These are phyloP conservation scores for Pelobates cultripes DNA, from an alignment of 2,797 vertebrate species.

Conservation along the genomic window DNA sequence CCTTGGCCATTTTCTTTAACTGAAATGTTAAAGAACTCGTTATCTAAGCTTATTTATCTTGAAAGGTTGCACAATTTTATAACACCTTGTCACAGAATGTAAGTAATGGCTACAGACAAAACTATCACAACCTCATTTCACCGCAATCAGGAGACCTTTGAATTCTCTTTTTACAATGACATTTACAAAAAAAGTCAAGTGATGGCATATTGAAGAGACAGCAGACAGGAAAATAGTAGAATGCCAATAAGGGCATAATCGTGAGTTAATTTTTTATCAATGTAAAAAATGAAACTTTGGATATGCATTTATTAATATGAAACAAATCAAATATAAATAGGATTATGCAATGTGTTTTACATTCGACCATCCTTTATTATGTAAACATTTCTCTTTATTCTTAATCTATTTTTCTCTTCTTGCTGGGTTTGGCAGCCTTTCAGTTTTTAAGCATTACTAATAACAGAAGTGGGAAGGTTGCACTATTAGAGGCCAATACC, in stretches of 20 bases:
- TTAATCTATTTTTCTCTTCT: too few relatives aligned
- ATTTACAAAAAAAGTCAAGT: conserved; percentile 19
- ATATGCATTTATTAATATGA: conserved; percentile 1
- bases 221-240: conserved; percentile 12
- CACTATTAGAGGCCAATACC: too few relatives aligned
- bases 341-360: background rate
- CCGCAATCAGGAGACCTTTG: background rate
- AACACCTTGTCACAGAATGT: conserved; percentile 12
- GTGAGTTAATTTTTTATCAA: background rate
- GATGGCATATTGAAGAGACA: conserved; percentile 3
- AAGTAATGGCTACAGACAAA: conserved; percentile 6
- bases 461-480: too few relatives aligned
- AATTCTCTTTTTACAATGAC: conserved; percentile 7
- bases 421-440: too few relatives aligned
- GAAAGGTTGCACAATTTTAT: conserved; percentile 31
- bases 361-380: background rate
- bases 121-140: conserved; percentile 5
- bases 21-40: conserved; percentile 40
- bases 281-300: background rate
- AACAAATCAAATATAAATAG: background rate
- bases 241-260: conserved; percentile 9
- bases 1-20: conserved; percentile 13
- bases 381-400: too few relatives aligned
- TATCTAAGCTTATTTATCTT: conserved; percentile 40
- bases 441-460: too few relatives aligned